Percentiles rank a stretch among this genome's conserved stretches.
Conservation (phyloP, 2,113 vertebrate species). For the Eulemur rufifrons region DNA sequence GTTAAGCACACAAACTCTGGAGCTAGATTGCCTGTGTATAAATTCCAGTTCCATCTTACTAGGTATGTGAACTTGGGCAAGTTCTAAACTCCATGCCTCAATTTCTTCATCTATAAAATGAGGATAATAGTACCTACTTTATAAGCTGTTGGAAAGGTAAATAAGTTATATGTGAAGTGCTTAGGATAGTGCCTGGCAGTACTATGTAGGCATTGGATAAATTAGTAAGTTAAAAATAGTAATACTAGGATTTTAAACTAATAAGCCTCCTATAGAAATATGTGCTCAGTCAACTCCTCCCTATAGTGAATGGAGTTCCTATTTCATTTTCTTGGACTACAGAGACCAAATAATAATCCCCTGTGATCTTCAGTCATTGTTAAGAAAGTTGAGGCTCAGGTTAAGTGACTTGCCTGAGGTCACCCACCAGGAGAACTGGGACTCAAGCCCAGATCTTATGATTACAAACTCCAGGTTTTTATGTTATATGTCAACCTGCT, state of each 20-base stretch:
- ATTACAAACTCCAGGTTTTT: background rate
- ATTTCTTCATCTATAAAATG: slow-evolving; percentile 2
- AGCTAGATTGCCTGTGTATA: background rate
- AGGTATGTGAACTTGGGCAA: background rate
- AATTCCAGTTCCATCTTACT: background rate
- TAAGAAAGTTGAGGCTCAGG: background rate
- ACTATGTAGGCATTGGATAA: background rate
- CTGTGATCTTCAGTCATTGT: background rate
- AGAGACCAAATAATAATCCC: background rate
- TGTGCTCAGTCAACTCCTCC: background rate
- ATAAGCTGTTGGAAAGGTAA: background rate
- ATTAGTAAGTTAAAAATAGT: slow-evolving; percentile 34
- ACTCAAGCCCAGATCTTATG: background rate
- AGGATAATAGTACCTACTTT: background rate
- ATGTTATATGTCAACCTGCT: background rate
- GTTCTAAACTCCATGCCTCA: slow-evolving; percentile 20
- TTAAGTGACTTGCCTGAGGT: background rate
- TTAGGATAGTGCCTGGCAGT: background rate
- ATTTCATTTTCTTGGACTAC: background rate
- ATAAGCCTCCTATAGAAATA: background rate
- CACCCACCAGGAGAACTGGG: background rate
- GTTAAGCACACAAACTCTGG: background rate
- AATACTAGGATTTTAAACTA: background rate
- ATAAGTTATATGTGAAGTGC: background rate
- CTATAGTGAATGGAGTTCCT: background rate